A percentile compares a stretch with the other conserved stretches of the same genome.
Conservation (phyloP, 2,797 vertebrate species). For the Diglossa cyanea region DNA sequence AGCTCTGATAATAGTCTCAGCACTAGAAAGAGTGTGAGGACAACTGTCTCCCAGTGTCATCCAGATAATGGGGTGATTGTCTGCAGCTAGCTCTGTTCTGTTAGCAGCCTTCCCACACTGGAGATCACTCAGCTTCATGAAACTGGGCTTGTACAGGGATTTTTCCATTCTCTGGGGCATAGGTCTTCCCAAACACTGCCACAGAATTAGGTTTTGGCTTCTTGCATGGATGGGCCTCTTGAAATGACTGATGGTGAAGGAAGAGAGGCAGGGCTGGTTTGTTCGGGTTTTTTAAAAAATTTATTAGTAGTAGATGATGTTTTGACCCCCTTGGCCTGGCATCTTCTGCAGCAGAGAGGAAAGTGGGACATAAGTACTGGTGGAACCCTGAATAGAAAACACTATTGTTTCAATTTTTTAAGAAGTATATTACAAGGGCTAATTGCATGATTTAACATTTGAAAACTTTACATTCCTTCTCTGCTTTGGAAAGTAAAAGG, state of each 20-base stretch:
- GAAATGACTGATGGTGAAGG: not conserved
- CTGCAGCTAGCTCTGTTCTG: not conserved
- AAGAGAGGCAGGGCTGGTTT: not conserved
- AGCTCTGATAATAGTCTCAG: not conserved
- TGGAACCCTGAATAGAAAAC: not conserved
- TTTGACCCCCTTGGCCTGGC: not conserved
- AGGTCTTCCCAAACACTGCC: not conserved
- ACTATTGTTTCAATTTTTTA: not conserved
- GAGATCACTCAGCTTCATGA: not conserved
- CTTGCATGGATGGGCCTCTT: not conserved
- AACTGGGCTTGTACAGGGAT: not conserved
- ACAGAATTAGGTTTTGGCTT: not conserved
- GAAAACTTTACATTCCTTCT: constrained; percentile 75
- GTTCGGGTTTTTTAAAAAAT: not conserved
- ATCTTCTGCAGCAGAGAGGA: not conserved
- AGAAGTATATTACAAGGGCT: constrained; percentile 13
- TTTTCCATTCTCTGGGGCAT: not conserved
- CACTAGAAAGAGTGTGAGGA: not conserved
- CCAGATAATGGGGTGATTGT: not conserved
- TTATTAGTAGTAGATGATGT: not conserved
- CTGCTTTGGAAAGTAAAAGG: constrained; percentile 73
- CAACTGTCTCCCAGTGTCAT: not conserved
- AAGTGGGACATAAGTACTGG: not conserved
- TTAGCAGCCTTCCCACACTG: not conserved
- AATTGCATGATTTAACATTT: constrained; percentile 76